These are phyloP conservation scores for Hippocampus kuda DNA, from an alignment of 2,797 vertebrate species.

Conservation along the genomic window DNA sequence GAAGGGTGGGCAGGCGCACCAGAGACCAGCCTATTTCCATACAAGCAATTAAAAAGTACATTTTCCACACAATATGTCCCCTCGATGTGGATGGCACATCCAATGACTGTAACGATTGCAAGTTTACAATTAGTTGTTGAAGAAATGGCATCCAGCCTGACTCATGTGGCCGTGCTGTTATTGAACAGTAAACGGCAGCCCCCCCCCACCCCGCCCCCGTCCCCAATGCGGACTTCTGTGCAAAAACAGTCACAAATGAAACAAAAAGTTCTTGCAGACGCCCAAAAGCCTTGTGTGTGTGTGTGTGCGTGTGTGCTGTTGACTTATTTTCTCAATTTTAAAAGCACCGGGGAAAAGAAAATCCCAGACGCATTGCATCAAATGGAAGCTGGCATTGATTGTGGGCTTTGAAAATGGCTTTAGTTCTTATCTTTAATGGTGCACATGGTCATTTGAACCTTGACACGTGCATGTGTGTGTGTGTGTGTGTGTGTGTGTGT, in stretches of 20 bases:
- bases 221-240: background rate
- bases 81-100: no score
- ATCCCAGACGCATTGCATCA: slow-evolving; percentile 54
- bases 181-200: no score
- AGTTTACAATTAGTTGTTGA: background rate
- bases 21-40: background rate
- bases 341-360: slow-evolving; percentile 37
- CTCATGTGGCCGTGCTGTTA: no score
- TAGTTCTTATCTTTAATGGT: slow-evolving; percentile 56
- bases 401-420: slow-evolving; percentile 57
- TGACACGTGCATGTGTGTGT: slow-evolving; percentile 16
- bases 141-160: background rate
- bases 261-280: background rate
- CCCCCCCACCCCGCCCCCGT: no score
- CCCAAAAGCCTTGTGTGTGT: background rate
- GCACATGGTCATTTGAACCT: slow-evolving; percentile 60
- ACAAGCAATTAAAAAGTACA: background rate
- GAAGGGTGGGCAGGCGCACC: no score
- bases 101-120: no score
- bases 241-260: background rate
- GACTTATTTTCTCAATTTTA: slow-evolving; percentile 46
- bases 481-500: background rate
- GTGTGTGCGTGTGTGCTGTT: slow-evolving; percentile 1
- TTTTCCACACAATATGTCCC: background rate
- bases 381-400: slow-evolving; percentile 63